Conservation (phyloP, 64 coral and sea anemone genomes). For the Montipora efflorescens region DNA sequence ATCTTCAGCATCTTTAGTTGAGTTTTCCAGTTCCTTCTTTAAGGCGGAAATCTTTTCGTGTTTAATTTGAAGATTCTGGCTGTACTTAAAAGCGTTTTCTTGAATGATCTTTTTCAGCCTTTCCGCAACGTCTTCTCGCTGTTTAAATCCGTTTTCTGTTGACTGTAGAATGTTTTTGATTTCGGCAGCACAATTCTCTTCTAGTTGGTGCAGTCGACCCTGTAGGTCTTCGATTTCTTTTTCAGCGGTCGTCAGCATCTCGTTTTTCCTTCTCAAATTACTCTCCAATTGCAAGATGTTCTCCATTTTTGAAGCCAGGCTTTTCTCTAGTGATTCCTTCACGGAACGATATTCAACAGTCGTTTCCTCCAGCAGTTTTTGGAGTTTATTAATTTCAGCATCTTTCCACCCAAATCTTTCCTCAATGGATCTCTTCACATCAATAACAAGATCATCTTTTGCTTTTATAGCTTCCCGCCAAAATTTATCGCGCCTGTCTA, state of each 20-base stretch:
- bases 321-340: conserved; percentile 24
- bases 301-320: background rate
- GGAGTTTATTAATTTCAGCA: conserved; percentile 26
- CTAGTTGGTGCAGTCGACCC: background rate
- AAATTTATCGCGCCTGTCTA: conserved; percentile 13
- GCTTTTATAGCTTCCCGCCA: conserved; percentile 28
- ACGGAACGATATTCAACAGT: background rate
- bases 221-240: conserved; percentile 34
- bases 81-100: conserved; percentile 37
- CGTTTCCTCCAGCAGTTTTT: background rate
- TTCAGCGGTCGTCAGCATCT: conserved; percentile 3
- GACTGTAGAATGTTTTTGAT: conserved; percentile 12
- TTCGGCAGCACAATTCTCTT: conserved; percentile 11
- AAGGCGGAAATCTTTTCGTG: conserved; percentile 19
- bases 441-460: conserved; percentile 29
- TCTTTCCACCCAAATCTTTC: conserved; percentile 48
- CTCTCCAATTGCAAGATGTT: conserved; percentile 14
- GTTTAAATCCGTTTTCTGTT: conserved; percentile 30
- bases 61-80: conserved; percentile 4
- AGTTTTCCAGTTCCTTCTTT: background rate
- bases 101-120: conserved; percentile 51
- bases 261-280: background rate
- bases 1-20: background rate
- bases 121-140: conserved; percentile 33
- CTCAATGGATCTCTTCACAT: conserved; percentile 19